Evolutionary conservation across 2,888 invertebrate species (phyloP).

Genomic region (Zaprionus obscuricornis): DNA sequence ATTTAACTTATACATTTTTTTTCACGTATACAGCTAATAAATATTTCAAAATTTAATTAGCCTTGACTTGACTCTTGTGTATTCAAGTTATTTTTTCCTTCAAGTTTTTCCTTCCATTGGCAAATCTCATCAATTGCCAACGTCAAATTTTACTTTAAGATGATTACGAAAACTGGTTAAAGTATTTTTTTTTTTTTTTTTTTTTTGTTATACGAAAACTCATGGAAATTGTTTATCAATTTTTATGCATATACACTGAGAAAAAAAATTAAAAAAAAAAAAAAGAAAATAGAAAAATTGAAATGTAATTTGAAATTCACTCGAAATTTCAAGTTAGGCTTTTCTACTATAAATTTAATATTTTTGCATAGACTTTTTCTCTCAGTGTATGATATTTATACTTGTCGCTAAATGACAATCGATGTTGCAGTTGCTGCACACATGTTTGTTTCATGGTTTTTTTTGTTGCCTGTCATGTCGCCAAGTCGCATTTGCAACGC

Average conservation of each 20-base stretch:
- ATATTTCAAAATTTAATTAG: neutral
- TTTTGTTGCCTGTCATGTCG: conserved; percentile 49
- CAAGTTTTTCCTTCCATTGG: neutral
- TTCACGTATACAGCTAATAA: neutral
- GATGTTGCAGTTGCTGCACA: conserved; percentile 51
- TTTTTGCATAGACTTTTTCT: no score
- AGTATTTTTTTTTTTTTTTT: conserved; percentile 10
- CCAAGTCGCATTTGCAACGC: conserved; percentile 14
- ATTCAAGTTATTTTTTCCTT: neutral
- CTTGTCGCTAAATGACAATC: conserved; percentile 35
- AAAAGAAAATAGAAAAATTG: conserved; percentile 11
- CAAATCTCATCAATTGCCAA: neutral
- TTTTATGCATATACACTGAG: conserved; percentile 16
- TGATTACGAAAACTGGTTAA: conserved; percentile 5
- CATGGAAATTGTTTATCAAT: conserved; percentile 37
- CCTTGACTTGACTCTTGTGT: neutral
- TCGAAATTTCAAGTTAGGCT: no score
- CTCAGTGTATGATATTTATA: no score
- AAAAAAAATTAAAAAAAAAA: conserved; percentile 44
- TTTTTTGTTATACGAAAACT: conserved; percentile 17
- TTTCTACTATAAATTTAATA: no score
- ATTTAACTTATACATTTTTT: neutral
- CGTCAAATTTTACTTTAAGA: neutral
- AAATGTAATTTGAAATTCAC: no score
- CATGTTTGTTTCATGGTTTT: conserved; percentile 40